Percentiles rank a stretch among this genome's conserved stretches.
Conservation (phyloP, 2,888 invertebrate species). For the Drosophila meridiana region DNA sequence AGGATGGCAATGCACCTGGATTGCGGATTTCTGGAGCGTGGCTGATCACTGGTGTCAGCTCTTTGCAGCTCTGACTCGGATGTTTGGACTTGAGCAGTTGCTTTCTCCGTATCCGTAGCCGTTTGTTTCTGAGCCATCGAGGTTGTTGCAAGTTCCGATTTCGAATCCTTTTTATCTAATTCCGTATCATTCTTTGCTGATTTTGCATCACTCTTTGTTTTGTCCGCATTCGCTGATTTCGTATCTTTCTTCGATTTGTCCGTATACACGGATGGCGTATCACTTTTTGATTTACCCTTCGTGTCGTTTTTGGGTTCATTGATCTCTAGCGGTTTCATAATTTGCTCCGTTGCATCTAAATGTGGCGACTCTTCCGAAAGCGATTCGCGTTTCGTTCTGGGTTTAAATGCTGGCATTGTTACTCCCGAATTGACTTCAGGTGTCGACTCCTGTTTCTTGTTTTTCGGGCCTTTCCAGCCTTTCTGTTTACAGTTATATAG, state of each 20-base stretch:
- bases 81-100: conserved; percentile 1
- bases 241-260: neutral
- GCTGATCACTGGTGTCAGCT: neutral
- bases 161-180: neutral
- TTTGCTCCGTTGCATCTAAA: too few relatives aligned
- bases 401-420: neutral
- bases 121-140: neutral
- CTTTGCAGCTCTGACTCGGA: neutral
- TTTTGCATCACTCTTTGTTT: neutral
- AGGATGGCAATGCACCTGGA: neutral
- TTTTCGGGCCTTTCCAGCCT: neutral
- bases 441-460: neutral
- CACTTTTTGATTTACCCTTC: neutral
- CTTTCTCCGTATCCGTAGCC: neutral
- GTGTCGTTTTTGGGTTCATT: neutral
- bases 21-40: neutral
- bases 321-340: neutral
- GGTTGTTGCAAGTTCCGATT: neutral
- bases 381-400: too few relatives aligned
- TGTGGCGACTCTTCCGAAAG: too few relatives aligned
- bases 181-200: neutral
- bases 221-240: too few relatives aligned
- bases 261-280: too few relatives aligned
- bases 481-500: neutral
- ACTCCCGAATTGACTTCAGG: neutral